Percentiles rank a stretch among this genome's conserved stretches.
phyloP scores from a whole-genome alignment of 2,888 invertebrate genomes.

The Selenia dentaria region DNA sequence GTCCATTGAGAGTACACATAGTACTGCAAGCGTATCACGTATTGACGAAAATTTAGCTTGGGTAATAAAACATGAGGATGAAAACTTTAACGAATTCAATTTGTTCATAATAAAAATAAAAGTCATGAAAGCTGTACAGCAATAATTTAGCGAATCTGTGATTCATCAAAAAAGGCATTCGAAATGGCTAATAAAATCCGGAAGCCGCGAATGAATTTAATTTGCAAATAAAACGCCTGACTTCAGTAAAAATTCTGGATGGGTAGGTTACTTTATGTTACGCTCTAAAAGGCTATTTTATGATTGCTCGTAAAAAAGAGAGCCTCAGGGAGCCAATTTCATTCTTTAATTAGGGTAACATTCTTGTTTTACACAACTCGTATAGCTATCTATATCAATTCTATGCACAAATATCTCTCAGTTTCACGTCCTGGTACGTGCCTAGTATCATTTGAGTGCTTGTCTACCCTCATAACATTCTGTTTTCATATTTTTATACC shows the following conservation, averaged over 20 bases:
- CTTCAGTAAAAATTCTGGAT: slow-evolving; percentile 60
- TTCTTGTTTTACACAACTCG: slow-evolving; percentile 58
- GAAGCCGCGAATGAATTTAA: slow-evolving; percentile 56
- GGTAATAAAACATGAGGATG: slow-evolving; percentile 15
- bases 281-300: slow-evolving; percentile 71
- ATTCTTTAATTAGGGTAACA: slow-evolving; percentile 73
- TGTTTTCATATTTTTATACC: slow-evolving; percentile 1
- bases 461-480: slow-evolving; percentile 1
- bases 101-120: slow-evolving; percentile 4
- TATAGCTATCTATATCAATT: slow-evolving; percentile 25
- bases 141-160: slow-evolving; percentile 26
- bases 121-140: slow-evolving; percentile 7
- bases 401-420: slow-evolving; percentile 17
- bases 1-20: no score
- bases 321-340: slow-evolving; percentile 67
- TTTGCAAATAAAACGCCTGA: slow-evolving; percentile 59
- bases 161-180: slow-evolving; percentile 41
- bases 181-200: slow-evolving; percentile 47
- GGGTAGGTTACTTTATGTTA: slow-evolving; percentile 63
- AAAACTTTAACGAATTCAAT: background rate
- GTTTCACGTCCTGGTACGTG: slow-evolving; percentile 16
- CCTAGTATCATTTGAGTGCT: slow-evolving; percentile 1
- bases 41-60: no score
- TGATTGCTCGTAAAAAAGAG: slow-evolving; percentile 72
- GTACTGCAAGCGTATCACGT: no score